Evolutionary conservation across 2,113 vertebrate genomes (phyloP), one percentile per base, ranked within the genome.

Genomic region (Mesocricetus auratus): DNA sequence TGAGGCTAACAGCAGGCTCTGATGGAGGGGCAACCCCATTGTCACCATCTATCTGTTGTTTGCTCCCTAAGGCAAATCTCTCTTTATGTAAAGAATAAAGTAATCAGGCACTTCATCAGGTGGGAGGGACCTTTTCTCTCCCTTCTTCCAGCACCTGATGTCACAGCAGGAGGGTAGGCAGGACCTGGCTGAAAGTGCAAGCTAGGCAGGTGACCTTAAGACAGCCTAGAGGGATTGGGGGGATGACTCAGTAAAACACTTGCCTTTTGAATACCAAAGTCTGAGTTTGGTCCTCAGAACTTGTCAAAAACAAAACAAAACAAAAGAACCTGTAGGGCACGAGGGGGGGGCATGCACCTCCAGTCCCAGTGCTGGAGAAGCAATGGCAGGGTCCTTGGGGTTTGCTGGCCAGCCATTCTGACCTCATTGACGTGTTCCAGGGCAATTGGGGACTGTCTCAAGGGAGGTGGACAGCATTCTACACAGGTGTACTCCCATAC

Each of bases 71-170:
- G 71, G 91, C 90, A 88, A 74, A 75, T 21, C 62, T 78, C 66
- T 96, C 64, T 94, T 88, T 60, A 60, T 74, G 75, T 42, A 85
- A 91, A 93, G 83, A 45, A 33, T 29, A 78, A 94, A 77, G 86
- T 68, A 42, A 90, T 47, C 69, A 60, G 85, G 69, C 45, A 13
- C 36, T 45, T 68, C 74, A 58, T 79, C 60, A 66, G 50, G 60
- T 1, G 36, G 58, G 50, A 26, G 12, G 7, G 13, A 62, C 7
- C 82, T 87, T 53, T 21, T 26, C 64, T 79, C 45, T 56, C 4
- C 1, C 68, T n/a, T 36, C 47, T 29, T 77, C 33, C 2, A 4
- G 39, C 2, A 90, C 56, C 79, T 8, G 71, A 5, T 45, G 90
- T 58, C 47, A 8, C 10, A 1, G 24, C n/a, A 13, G 62, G 24